Evolutionary conservation across 1,140 invertebrate species (phyloP), one percentile per base, ranked within the genome.

Genomic region (Diachasma alloeum): DNA sequence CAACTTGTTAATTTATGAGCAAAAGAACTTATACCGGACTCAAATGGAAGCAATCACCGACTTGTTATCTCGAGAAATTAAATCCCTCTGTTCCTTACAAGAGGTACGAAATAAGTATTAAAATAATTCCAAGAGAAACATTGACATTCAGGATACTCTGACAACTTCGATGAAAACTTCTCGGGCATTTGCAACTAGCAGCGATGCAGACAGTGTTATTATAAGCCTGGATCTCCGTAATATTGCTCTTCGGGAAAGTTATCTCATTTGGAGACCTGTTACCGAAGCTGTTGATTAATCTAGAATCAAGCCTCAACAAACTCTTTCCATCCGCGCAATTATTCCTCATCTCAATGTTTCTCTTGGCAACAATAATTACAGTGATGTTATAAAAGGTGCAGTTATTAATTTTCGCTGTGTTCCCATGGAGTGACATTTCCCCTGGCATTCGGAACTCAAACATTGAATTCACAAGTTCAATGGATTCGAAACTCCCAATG

Each of bases 201-300:
- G 85, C 85, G 13, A 81, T 84, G 44, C 85, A 86, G 0, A 86
- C 83, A 1, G 79, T 86, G 17, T 86, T 86, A 26, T 86, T 85
- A 0, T 67, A 31, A 74, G 74, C 75, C 4, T 10, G 78, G 53
- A 39, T 46, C 15, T 8, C 31, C 36, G 4, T 69, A 24, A 5
- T 77, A 72, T 17, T 66, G 19, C 75, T 77, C n/a, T 68, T 71
- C 0, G 76, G 80, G 37, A 86, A 86, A 53, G 81, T 78, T 36
- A 86, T 86, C 42, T 84, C 83, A 0, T 79, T 87, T 0, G 84
- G 84, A 42, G 84, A 44, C 72, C 77, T 78, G 71, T 86, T 87
- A 15, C 75, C 59, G 22, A 66, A 66, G 48, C 83, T 82, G 8
- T 84, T 53, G 37, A 84, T 84, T 19, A 19, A 39, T 19, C 44